Evolutionary conservation across 2,888 invertebrate species (phyloP), one percentile per base, ranked within the genome.

Genomic region (Bombylius major): DNA sequence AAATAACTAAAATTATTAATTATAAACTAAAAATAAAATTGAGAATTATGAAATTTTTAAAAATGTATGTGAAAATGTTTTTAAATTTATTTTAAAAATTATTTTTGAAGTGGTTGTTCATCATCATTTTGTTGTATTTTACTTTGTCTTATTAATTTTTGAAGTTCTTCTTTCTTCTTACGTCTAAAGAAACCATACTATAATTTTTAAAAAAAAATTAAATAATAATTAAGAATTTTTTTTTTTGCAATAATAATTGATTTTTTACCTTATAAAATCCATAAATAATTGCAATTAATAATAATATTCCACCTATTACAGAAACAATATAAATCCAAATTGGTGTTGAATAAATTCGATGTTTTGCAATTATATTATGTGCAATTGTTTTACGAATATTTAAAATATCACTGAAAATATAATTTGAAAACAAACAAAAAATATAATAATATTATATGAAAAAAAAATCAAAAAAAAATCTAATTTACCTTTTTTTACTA

Each of bases 121-220:
- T 66, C 67, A 12, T 68, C 66, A 53, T 66, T 67, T 53, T 67
- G 67, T 39, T 63, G 48, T 14, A 48, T 47, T 60, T 61, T 59
- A 60, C 61, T 59, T 62, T 65, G 60, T 66, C 62, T 64, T 33
- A 68, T 66, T 56, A 77, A 63, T 53, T 73, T 70, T 59, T 76
- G 70, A 62, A 78, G 65, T 64, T 78, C 75, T 50, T 76, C 74
- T 64, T 76, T 77, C 56, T 69, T 75, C 23, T 68, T 64, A 49
- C 79, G 70, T 55, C 74, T 71, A 60, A 79, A 79, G 69, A 78
- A 79, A 53, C 78, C 78, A 11, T 39, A n/a, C 55, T 55, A 33
- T 1, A 58, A 69, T 61, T 77, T 76, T 77, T 76, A 59, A 54
- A 68, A 65, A 11, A 47, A 51, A 58, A 57, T 39, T 14, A 60